Evolutionary conservation across 2,113 vertebrate genomes (phyloP), one percentile per base, ranked within the genome.

Genomic region (Sigmodon hispidus): DNA sequence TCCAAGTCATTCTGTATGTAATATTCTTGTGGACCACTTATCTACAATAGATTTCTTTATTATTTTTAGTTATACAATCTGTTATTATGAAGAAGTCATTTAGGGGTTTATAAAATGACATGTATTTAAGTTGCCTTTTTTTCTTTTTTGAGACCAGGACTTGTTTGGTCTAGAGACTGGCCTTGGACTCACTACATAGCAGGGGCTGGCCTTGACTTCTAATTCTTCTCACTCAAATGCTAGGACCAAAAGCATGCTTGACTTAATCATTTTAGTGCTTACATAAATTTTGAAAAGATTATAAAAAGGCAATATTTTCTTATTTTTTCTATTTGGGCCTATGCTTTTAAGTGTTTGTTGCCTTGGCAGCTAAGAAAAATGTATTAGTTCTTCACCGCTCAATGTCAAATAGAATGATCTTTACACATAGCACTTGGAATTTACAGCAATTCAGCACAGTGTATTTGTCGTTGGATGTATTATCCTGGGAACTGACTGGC

Each of bases 281-380:
- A 87, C 67, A 59, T 72, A 57, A 84, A 40, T n/a, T 59, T 93
- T 93, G 34, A 84, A 90, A 65, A 94, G n/a, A 86, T 92, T 95
- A 95, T 87, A 43, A 89, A 89, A 88, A 67, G 31, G 40, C 10
- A 57, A 26, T 94, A 96, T 15, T 43, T 22, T 24, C 67, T 86
- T 50, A 9, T 83, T 95, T 91, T 36, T 16, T 91, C 80, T 70
- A 31, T 77, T 90, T 91, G 59, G 76, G 73, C 8, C 22, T 87
- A 13, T 57, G 57, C 80, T 90, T 85, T 90, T 85, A 96, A 92
- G 80, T 87, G 48, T 61, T 93, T 91, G 89, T 96, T 94, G 61
- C 94, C 93, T 93, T 93, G 73, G 67, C 72, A 96, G 15, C 70
- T 40, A 77, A 77, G 76, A 84, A 69, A 75, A 48, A 79, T 81